A percentile compares a stretch with the other conserved stretches of the same genome.
phyloP scores from a whole-genome alignment of 2,888 invertebrate species.

The Phrixothrix hirtus region DNA sequence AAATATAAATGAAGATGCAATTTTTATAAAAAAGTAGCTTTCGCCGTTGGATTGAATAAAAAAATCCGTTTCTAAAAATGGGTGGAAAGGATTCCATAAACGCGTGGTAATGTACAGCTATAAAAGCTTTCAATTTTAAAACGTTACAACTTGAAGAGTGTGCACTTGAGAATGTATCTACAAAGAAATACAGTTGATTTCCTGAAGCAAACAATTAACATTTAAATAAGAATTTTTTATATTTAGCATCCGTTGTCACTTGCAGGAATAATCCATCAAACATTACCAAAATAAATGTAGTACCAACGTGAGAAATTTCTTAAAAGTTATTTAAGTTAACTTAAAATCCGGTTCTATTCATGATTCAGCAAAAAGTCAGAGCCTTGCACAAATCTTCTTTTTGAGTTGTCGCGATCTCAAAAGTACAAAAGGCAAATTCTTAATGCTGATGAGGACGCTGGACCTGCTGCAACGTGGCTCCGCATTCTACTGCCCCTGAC shows the following conservation, averaged over 20 bases:
- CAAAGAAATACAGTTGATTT: background rate
- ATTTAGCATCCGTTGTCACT: background rate
- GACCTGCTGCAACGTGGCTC: slow-evolving; percentile 35
- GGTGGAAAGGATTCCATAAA: background rate
- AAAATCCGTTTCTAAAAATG: background rate
- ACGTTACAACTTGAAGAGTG: too few species aligned
- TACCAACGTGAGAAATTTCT: background rate
- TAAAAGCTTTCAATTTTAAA: background rate
- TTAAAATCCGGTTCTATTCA: slow-evolving; percentile 16
- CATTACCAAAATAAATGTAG: background rate
- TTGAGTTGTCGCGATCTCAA: slow-evolving; percentile 12
- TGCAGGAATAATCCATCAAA: too few species aligned
- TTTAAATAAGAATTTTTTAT: background rate
- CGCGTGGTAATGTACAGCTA: background rate
- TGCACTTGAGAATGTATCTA: background rate
- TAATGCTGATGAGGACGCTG: slow-evolving; percentile 15
- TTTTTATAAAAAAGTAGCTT: too few species aligned
- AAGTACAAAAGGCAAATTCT: slow-evolving; percentile 19
- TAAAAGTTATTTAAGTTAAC: background rate
- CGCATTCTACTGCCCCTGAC: slow-evolving; percentile 38
- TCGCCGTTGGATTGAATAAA: too few species aligned
- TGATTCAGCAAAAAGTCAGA: slow-evolving; percentile 1
- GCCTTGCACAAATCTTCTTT: slow-evolving; percentile 10
- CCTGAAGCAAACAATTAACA: background rate
- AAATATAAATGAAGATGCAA: too few species aligned